Base-by-base conservation (phyloP, 2,888 invertebrate genomes). In the Spicauda simplicius region DNA sequence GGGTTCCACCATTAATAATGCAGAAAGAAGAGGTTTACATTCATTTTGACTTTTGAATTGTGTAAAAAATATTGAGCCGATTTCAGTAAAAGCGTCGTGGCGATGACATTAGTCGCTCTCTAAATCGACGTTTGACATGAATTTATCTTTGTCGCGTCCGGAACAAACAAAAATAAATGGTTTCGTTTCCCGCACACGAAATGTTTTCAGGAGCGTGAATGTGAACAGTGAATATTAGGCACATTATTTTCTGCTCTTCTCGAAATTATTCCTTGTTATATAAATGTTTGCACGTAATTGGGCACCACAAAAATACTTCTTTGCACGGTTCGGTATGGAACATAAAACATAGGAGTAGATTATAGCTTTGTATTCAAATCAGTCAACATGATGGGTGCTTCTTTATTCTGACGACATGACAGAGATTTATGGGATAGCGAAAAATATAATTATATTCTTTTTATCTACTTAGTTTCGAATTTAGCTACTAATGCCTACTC, bases 111-210 rank as follows among this genome's bases (percentile, higher is more conserved):
- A 59, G 54, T 30, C 54, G 54, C 59, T 16, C 53, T 55, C 59
- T 54, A 48, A 54, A 66, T 59, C 54, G 65, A 60, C 65, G 25
- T 65, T 54, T 66, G 59, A 60, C 65, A 45, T 55, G 54, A 66
- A 66, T 66, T 60, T 66, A 55, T 66, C 65, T 41, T 30, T 60
- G 45, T 66, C 54, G 59, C 59, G 54, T 54, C 59, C 65, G 59
- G 54, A 59, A 66, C 59, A 66, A 66, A 66, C 59, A 66, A 66
- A 60, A 66, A 66, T 66, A 54, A 59, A 60, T 66, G 65, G 45
- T 60, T 65, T 66, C 54, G 45, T 30, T 63, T 55, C 45, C 20
- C 59, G 54, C 54, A 30, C 53, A 25, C 25, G 45, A 65, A 58
- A 52, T 57, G 37, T 12, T 50, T 57, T 50, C 45, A 20, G 25